Conservation (phyloP, 2,113 vertebrate species). For the Mola mola region DNA sequence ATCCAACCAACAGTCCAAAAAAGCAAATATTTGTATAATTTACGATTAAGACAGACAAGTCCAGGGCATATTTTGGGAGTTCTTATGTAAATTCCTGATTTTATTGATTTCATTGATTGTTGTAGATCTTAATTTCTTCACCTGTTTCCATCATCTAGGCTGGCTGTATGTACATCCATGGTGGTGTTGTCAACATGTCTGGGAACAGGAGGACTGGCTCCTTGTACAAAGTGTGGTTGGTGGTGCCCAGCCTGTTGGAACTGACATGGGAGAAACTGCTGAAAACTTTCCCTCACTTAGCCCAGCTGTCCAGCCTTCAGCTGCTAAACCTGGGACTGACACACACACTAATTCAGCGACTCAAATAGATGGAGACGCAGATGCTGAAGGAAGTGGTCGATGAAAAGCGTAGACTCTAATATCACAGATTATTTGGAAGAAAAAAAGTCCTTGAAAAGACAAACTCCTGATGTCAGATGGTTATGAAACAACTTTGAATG, state of each 20-base stretch:
- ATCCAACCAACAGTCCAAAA: too few relatives aligned
- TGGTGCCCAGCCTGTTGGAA: constrained; percentile 96
- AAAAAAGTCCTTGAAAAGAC: constrained; percentile 3
- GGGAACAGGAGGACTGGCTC: constrained; percentile 95
- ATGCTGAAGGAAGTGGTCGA: constrained; percentile 16
- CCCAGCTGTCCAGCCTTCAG: constrained; percentile 87
- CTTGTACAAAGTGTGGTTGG: constrained; percentile 97
- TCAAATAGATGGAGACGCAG: constrained; percentile 84
- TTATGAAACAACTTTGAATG: constrained; percentile 40
- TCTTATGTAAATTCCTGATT: too few relatives aligned
- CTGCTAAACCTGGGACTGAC: constrained; percentile 95
- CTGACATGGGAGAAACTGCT: constrained; percentile 96
- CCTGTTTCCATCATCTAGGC: constrained; percentile 79
- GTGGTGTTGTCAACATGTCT: constrained; percentile 95
- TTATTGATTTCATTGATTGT: background rate
- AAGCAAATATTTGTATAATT: too few relatives aligned
- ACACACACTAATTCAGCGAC: constrained; percentile 90
- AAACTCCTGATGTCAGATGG: constrained; percentile 19
- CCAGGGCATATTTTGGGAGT: too few relatives aligned
- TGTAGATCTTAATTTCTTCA: background rate
- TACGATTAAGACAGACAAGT: too few relatives aligned
- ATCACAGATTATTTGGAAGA: background rate
- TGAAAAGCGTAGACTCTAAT: constrained; percentile 1
- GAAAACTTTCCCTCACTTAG: constrained; percentile 87
- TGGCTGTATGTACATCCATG: constrained; percentile 98